Evolutionary conservation across 1,140 invertebrate genomes (phyloP).

Genomic region (Heliconius melpomene): DNA sequence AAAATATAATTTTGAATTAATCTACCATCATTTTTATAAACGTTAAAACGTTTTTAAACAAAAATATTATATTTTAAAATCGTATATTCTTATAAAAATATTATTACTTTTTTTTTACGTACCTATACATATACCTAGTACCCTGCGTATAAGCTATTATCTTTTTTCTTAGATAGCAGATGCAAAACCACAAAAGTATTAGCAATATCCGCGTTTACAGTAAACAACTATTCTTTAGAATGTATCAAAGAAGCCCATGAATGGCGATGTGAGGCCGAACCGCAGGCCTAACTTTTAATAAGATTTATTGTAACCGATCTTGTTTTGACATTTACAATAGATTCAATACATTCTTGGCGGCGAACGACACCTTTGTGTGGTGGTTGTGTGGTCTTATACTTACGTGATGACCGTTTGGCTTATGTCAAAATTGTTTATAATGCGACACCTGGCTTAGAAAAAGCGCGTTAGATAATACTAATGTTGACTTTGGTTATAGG

Average conservation of each 20-base stretch:
- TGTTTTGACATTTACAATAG: conserved; percentile 77
- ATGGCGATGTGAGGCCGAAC: conserved; percentile 63
- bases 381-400: conserved; percentile 65
- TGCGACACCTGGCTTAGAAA: conserved; percentile 58
- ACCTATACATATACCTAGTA: neutral
- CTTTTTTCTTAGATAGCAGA: conserved; percentile 53
- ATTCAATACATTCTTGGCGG: conserved; percentile 51
- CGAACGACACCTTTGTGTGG: conserved; percentile 58
- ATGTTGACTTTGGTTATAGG: conserved; percentile 50
- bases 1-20: no score
- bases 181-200: conserved; percentile 59
- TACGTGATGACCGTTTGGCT: conserved; percentile 46
- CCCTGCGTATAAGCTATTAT: conserved; percentile 24
- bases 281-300: conserved; percentile 58
- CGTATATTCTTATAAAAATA: neutral
- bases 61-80: neutral
- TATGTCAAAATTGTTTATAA: conserved; percentile 64
- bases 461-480: conserved; percentile 18
- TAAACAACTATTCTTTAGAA: conserved; percentile 62
- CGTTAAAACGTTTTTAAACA: no score
- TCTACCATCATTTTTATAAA: no score
- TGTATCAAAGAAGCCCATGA: conserved; percentile 55
- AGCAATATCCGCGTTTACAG: conserved; percentile 53
- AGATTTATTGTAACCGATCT: conserved; percentile 79
- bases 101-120: neutral